These are phyloP conservation scores for Cerceris ruficornis DNA, from an alignment of 2,888 invertebrate genomes.

Conservation along the genomic window DNA sequence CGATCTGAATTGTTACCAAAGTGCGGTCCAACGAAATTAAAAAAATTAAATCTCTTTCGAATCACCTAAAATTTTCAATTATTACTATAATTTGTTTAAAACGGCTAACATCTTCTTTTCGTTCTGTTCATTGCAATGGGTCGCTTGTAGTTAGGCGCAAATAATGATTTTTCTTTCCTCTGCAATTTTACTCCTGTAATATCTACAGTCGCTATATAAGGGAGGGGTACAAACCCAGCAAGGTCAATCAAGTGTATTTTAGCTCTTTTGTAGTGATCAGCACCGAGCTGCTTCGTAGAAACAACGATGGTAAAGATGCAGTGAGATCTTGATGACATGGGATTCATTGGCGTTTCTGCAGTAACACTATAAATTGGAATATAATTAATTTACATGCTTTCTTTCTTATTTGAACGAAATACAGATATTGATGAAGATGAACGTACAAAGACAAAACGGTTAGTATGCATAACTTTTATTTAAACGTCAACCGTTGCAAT, in stretches of 20 bases:
- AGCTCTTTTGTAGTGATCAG: constrained; percentile 79
- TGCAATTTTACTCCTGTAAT: not conserved
- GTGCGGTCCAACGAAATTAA: too few relatives aligned
- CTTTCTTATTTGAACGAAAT: not conserved
- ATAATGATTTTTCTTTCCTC: not conserved
- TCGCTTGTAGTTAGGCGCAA: not conserved
- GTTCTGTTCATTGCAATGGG: not conserved
- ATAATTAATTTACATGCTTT: not conserved
- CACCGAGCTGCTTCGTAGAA: constrained; percentile 75
- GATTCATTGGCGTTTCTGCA: constrained; percentile 84
- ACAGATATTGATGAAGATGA: not conserved
- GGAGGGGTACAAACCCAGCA: constrained; percentile 81
- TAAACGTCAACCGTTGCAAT: too few relatives aligned
- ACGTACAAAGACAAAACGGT: too few relatives aligned
- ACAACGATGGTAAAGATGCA: constrained; percentile 84
- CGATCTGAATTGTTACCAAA: too few relatives aligned
- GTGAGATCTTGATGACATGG: constrained; percentile 83
- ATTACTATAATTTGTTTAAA: not conserved
- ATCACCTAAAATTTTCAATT: too few relatives aligned
- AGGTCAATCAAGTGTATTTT: constrained; percentile 84
- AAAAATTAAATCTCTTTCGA: too few relatives aligned
- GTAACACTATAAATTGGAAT: constrained; percentile 77
- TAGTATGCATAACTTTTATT: too few relatives aligned
- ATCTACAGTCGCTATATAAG: too few relatives aligned
- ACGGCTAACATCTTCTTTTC: not conserved